Percentiles rank a stretch among this genome's conserved stretches.
phyloP scores from a whole-genome alignment of 2,113 vertebrate genomes.

The Pitta sordida region DNA sequence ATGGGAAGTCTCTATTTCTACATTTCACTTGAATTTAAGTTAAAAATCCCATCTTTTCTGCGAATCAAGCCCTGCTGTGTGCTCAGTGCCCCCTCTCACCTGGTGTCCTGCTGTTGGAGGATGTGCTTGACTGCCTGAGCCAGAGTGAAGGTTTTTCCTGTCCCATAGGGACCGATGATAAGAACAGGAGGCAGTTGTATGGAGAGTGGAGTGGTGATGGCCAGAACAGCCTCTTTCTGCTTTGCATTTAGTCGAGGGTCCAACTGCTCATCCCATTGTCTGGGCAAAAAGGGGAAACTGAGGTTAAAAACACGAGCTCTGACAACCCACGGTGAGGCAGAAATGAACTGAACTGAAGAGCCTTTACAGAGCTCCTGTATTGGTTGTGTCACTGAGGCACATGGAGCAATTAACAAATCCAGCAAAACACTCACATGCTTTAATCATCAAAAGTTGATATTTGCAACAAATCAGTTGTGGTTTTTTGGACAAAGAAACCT shows the following conservation, averaged over 20 bases:
- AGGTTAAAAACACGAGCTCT: background rate
- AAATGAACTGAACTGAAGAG: background rate
- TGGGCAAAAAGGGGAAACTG: conserved; percentile 50
- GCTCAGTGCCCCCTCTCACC: conserved; percentile 71
- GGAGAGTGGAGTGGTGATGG: conserved; percentile 92
- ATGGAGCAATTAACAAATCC: background rate
- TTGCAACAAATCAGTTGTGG: background rate
- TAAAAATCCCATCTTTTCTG: background rate
- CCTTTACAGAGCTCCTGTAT: background rate
- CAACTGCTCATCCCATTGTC: conserved; percentile 98
- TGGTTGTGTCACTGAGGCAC: background rate
- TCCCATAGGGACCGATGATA: conserved; percentile 97
- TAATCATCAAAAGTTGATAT: background rate
- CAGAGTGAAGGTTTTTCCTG: conserved; percentile 97
- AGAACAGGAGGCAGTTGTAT: conserved; percentile 92
- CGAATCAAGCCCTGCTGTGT: background rate
- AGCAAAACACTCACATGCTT: background rate
- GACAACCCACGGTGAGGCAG: background rate
- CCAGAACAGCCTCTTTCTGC: conserved; percentile 97
- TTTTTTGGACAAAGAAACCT: background rate
- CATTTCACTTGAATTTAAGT: background rate
- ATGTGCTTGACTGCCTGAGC: conserved; percentile 99
- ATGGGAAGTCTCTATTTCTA: background rate
- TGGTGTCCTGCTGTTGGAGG: conserved; percentile 90
- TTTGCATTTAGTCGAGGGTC: conserved; percentile 97